phyloP scores from a whole-genome alignment of 2,113 vertebrate species.

The Peromyscus leucopus region DNA sequence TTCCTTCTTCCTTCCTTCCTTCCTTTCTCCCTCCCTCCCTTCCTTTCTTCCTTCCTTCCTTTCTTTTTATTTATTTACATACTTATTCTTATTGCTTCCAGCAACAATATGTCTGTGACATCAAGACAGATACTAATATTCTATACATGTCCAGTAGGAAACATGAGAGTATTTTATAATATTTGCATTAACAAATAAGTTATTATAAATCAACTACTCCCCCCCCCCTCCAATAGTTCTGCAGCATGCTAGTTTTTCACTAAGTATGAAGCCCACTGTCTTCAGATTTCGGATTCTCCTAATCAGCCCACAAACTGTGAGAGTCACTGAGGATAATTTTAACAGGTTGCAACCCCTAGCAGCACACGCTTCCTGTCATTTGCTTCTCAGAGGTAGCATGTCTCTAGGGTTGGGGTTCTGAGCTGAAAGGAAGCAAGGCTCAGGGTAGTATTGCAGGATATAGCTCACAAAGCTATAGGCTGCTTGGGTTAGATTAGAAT shows the following conservation, averaged over 20 bases:
- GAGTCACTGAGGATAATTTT: not conserved
- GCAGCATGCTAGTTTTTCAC: not conserved
- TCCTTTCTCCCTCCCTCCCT: too few relatives aligned
- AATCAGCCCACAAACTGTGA: not conserved
- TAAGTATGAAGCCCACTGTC: not conserved
- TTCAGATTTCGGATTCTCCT: conserved; percentile 1
- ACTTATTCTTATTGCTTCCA: not conserved
- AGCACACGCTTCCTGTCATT: not conserved
- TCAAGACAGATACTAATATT: not conserved
- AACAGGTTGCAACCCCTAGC: not conserved
- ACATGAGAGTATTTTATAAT: not conserved
- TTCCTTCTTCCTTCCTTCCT: too few relatives aligned
- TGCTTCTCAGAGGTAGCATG: not conserved
- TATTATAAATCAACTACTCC: conserved; percentile 3
- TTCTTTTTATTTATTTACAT: not conserved
- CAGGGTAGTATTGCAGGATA: not conserved
- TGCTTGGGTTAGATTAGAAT: not conserved
- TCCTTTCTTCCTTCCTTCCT: too few relatives aligned
- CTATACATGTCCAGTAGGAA: not conserved
- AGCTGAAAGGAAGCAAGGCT: not conserved
- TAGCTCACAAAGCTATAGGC: not conserved
- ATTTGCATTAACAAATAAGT: conserved; percentile 42
- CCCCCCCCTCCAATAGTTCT: not conserved
- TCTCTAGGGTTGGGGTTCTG: not conserved
- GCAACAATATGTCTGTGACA: not conserved